A percentile compares a stretch with the other conserved stretches of the same genome.
phyloP scores from a whole-genome alignment of 2,113 vertebrate species.

The Blennius ocellaris region DNA sequence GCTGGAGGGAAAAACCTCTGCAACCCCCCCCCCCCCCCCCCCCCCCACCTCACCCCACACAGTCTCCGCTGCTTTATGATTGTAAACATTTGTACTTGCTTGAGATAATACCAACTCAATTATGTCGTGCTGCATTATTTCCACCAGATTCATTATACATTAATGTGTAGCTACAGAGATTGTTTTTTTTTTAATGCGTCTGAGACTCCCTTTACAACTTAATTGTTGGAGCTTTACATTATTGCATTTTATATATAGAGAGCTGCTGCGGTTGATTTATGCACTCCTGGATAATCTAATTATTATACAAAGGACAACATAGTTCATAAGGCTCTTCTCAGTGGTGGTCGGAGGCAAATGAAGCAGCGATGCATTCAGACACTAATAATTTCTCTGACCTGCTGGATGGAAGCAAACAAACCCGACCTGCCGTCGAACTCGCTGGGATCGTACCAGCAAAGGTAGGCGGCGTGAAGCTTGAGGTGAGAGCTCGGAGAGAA shows the following conservation, averaged over 20 bases:
- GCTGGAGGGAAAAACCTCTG: conserved; percentile 29
- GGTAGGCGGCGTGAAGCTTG: conserved; percentile 33
- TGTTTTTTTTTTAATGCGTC: neutral
- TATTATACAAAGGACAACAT: too few species aligned
- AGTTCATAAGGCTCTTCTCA: too few species aligned
- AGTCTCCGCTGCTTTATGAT: conserved; percentile 6
- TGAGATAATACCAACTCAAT: conserved; percentile 12
- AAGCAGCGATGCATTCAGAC: conserved; percentile 2
- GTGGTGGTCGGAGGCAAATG: neutral
- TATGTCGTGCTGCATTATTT: neutral
- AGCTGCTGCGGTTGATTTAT: too few species aligned
- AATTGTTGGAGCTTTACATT: conserved; percentile 6
- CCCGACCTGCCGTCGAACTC: conserved; percentile 39
- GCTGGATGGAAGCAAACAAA: conserved; percentile 56
- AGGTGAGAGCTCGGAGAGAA: conserved; percentile 59
- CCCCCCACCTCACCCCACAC: too few species aligned
- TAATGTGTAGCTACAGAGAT: neutral
- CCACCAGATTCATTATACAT: neutral
- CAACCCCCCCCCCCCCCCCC: conserved; percentile 4
- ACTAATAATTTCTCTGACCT: conserved; percentile 38
- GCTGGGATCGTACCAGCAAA: conserved; percentile 14
- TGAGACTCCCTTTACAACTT: neutral
- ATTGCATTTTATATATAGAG: conserved; percentile 1
- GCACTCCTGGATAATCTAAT: too few species aligned
- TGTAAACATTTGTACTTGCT: conserved; percentile 8